Base-by-base conservation (phyloP, 92 coral and sea anemone species). In the Scolanthus callimorphus region DNA sequence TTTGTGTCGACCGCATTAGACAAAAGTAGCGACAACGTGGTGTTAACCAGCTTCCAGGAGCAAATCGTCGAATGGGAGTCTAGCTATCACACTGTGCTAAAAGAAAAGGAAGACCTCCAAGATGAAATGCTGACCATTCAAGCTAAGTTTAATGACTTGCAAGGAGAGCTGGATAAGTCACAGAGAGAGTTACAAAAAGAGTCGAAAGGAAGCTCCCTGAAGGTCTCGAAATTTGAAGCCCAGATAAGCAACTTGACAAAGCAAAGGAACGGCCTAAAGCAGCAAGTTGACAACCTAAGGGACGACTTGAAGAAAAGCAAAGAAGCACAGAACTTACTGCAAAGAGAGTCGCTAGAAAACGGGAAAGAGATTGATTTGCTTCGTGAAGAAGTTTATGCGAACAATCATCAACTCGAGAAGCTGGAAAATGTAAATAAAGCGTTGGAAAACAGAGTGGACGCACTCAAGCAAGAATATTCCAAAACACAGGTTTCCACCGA, bases 111-210 rank as follows among this genome's bases (percentile, higher is more conserved):
- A 65, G 90, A 77, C n/a, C 26, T 92, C 23, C 89, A 88, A 39
- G 96, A 84, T 43, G 98, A 92, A 20, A 64, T 92, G 44, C 67
- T 81, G 39, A 31, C 71, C 17, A 60, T 82, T 38, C 98, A 88
- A 60, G 78, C 76, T 29, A 82, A 86, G 77, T 55, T 88, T 20
- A 84, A 84, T 64, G 96, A 92, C 41, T 73, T 74, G 23, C 96
- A 92, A 64, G 69, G 77, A 3, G 98, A 92, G 29, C 77, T 59
- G 48, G 98, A 92, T 55, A 88, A 76, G 54, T 48, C 74, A 4
- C 88, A 92, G 69, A 55, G 98, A 62, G 98, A 92, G 24, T 44
- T 92, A 47, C 96, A 92, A 62, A 92, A 92, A 50, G 91, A 81
- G 49, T 60, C 77, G 39, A 92, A 92, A 69, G 76, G 85, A 59